Conservation (phyloP, 2,113 vertebrate genomes). For the Cheirogaleus medius region DNA sequence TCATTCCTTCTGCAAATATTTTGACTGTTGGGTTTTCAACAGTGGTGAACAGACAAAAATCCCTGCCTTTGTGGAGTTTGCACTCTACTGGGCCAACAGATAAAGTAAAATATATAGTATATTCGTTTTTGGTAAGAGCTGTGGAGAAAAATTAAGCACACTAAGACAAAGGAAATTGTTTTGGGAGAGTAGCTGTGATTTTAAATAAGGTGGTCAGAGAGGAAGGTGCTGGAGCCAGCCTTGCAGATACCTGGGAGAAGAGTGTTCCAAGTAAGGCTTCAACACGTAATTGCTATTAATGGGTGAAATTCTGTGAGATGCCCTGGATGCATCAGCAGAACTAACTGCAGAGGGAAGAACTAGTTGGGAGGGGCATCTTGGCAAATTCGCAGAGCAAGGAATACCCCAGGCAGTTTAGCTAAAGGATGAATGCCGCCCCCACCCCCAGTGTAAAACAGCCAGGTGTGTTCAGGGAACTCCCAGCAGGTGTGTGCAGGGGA, state of each 20-base stretch:
- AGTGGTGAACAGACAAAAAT: background rate
- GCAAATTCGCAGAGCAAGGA: background rate
- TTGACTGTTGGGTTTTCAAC: background rate
- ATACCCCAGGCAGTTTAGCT: background rate
- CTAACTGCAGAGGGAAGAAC: background rate
- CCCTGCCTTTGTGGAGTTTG: background rate
- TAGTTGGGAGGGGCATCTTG: background rate
- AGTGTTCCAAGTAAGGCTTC: background rate
- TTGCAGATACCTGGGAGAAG: background rate
- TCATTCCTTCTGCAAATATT: background rate
- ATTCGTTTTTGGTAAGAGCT: background rate
- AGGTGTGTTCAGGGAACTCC: background rate
- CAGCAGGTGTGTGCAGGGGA: background rate
- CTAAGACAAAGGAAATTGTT: background rate
- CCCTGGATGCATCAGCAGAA: background rate
- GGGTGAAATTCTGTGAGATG: background rate
- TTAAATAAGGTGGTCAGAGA: background rate
- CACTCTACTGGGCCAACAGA: background rate
- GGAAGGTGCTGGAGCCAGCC: background rate
- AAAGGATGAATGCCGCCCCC: background rate
- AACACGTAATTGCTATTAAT: background rate
- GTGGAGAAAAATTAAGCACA: background rate
- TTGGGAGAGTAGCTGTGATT: background rate
- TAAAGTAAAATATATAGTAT: background rate
- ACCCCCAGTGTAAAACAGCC: background rate